Evolutionary conservation across 2,113 vertebrate species (phyloP), one percentile per base, ranked within the genome.

Genomic region (Mystacornis crossleyi): DNA sequence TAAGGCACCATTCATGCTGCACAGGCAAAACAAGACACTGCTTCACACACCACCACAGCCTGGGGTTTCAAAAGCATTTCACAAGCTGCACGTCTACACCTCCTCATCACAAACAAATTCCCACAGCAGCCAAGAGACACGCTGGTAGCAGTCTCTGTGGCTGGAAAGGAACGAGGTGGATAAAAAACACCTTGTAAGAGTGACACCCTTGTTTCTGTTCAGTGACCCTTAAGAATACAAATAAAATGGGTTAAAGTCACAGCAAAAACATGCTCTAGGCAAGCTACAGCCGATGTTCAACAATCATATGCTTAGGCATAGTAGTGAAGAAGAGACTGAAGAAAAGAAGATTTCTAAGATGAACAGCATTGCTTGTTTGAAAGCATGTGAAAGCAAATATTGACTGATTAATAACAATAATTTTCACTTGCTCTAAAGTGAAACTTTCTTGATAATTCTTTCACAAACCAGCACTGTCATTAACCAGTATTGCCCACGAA

Each of bases 1-100:
- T 64, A 99, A 98, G 87, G 99, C 99, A 60, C 99, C 99, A 1
- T 99, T 99, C 99, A 99, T 99, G 95, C 99, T 99, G 97, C 14
- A 72, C 87, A 62, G 34, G 84, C 29, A 88, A 33, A 75, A 34
- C 42, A 54, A 29, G 28, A 33, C 69, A 77, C 0, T n/a, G 50
- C 12, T 66, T 54, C 15, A 73, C 53, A 36, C 25, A 53, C n/a
- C 45, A 29, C 9, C 2, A 47, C 2, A 67, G 36, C 40, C n/a
- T n/a, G 50, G 0, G 58, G 15, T 33, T 47, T 8, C 3, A 33
- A 53, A 69, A 84, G 12, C 50, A 65, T 42, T 75, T 72, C 75
- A 92, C 38, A 69, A 69, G 36, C 43, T 90, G 47, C 42, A 73
- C 12, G 51, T 72, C 89, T 65, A 18, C n/a, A 80, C 6, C 4